Percentiles rank a stretch among this genome's conserved stretches.
These are phyloP conservation scores for Penaeus monodon DNA, from an alignment of 2,888 invertebrate genomes.

Conservation along the genomic window DNA sequence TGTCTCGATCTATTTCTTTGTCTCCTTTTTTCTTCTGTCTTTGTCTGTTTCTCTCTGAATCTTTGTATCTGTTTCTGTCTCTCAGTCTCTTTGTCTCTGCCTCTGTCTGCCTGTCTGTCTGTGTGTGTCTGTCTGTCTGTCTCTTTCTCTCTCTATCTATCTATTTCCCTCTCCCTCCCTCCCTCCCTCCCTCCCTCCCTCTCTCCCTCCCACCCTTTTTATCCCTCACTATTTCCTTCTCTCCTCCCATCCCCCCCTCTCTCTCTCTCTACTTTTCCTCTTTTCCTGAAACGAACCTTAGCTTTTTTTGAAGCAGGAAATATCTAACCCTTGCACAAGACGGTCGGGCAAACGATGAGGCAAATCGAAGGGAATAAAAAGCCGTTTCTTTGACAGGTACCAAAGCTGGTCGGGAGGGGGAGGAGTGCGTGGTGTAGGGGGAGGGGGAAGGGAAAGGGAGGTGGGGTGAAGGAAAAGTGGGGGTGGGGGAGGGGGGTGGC, in stretches of 20 bases:
- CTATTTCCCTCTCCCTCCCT: background rate
- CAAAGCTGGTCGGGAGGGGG: too few relatives aligned
- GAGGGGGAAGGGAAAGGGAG: too few relatives aligned
- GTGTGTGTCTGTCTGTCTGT: slow-evolving; percentile 8
- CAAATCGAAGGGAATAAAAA: too few relatives aligned
- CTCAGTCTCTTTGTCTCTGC: background rate
- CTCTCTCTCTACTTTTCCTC: background rate
- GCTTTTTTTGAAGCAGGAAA: too few relatives aligned
- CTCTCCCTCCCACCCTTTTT: background rate
- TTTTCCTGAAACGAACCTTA: background rate
- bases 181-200: background rate
- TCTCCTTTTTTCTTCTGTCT: background rate
- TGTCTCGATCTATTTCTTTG: background rate
- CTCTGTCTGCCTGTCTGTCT: background rate
- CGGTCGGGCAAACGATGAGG: too few relatives aligned
- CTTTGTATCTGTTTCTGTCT: background rate
- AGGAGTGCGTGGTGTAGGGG: too few relatives aligned
- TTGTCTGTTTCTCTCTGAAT: background rate
- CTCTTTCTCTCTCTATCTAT: background rate
- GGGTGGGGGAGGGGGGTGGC: too few relatives aligned
- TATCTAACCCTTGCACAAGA: too few relatives aligned
- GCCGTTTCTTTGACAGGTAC: too few relatives aligned
- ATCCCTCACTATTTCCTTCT: background rate
- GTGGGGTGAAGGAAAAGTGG: too few relatives aligned
- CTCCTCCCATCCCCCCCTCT: background rate